Percentiles rank a stretch among this genome's conserved stretches.
Conservation (phyloP, 2,113 vertebrate species). For the Corvus cornix region DNA sequence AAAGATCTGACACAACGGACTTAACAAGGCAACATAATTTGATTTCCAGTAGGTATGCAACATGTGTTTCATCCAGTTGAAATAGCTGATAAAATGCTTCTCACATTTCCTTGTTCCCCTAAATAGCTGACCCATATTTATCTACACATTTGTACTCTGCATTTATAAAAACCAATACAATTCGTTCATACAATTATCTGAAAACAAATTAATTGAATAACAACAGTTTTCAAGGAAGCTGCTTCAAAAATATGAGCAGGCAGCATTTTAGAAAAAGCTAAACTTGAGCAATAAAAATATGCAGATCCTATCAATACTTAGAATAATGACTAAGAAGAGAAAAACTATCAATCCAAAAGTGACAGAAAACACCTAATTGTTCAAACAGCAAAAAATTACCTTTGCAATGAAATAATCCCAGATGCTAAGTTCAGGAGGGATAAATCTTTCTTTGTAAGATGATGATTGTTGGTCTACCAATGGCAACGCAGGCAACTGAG, state of each 20-base stretch:
- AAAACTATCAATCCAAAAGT: not conserved
- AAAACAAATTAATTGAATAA: not conserved
- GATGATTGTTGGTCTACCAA: constrained; percentile 75
- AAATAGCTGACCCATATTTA: not conserved
- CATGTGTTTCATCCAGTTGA: not conserved
- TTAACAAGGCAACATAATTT: not conserved
- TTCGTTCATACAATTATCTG: not conserved
- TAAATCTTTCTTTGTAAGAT: constrained; percentile 85
- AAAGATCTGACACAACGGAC: not conserved
- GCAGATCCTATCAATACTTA: not conserved
- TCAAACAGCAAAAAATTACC: constrained; percentile 69
- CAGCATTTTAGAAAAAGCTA: not conserved
- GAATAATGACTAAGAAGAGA: not conserved
- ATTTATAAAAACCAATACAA: not conserved
- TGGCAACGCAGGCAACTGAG: constrained; percentile 61
- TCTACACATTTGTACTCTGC: not conserved
- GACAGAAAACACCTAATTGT: not conserved
- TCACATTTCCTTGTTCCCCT: not conserved
- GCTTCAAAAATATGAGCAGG: not conserved
- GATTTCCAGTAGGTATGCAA: not conserved
- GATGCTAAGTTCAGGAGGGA: constrained; percentile 95
- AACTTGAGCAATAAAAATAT: not conserved
- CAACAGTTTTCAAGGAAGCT: not conserved
- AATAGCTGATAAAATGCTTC: not conserved
- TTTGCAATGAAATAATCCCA: constrained; percentile 99